phyloP scores from a whole-genome alignment of 2,113 vertebrate genomes.

The Gymnocephalus cernua region DNA sequence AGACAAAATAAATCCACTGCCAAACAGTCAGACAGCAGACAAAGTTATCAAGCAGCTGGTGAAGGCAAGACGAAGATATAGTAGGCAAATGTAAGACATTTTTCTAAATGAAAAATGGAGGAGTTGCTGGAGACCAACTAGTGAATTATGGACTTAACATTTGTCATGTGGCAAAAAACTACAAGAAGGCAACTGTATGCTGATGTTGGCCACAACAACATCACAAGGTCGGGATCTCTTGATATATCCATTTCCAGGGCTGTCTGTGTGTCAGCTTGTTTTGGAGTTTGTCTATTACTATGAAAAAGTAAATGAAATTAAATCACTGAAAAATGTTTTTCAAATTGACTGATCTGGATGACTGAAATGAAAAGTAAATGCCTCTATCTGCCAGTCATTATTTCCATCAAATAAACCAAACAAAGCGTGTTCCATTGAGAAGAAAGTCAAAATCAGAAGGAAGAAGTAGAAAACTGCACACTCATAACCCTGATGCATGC shows the following conservation, averaged over 20 bases:
- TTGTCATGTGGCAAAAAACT: background rate
- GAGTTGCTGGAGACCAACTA: background rate
- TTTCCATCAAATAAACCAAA: background rate
- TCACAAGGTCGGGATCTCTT: background rate
- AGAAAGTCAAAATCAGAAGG: background rate
- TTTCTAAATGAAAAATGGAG: background rate
- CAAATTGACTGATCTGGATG: background rate
- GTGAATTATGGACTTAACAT: background rate
- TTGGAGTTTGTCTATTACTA: background rate
- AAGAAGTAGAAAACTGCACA: background rate
- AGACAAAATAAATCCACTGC: background rate
- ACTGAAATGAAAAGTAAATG: background rate
- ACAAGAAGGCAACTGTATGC: background rate
- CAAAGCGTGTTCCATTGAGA: conserved; percentile 11
- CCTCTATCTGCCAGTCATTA: background rate
- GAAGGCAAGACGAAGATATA: background rate
- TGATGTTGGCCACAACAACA: background rate
- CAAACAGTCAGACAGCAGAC: background rate
- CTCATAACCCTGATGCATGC: background rate
- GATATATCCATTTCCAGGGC: background rate
- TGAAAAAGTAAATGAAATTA: background rate
- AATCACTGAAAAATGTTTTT: background rate
- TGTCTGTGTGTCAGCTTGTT: background rate
- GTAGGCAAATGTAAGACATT: background rate
- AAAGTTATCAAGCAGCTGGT: background rate